A percentile compares a stretch with the other conserved stretches of the same genome.
These are phyloP conservation scores for Steinernema scapterisci DNA, from an alignment of 2,888 invertebrate species.

Conservation along the genomic window DNA sequence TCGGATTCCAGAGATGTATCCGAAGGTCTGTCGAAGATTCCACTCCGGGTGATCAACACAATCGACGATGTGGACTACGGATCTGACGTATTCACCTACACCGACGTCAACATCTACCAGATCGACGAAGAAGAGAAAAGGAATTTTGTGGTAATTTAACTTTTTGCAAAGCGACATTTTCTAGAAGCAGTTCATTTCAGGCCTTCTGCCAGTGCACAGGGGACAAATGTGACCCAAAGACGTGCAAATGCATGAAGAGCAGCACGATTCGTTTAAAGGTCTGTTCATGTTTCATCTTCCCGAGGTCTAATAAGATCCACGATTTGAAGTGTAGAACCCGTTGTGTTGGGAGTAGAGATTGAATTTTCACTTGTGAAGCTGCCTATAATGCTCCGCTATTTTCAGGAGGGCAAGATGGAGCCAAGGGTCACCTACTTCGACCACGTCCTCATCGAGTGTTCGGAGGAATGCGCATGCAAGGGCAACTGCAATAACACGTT, in stretches of 20 bases:
- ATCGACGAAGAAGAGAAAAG: not conserved
- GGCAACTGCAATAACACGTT: constrained; percentile 38
- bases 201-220: constrained; percentile 33
- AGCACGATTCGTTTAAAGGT: constrained; percentile 30
- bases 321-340: not conserved
- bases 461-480: constrained; percentile 31
- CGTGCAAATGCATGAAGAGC: constrained; percentile 30
- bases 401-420: constrained; percentile 33
- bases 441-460: constrained; percentile 36
- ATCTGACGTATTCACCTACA: not conserved
- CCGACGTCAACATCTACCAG: constrained; percentile 28
- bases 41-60: constrained; percentile 37
- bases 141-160: constrained; percentile 20
- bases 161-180: not conserved
- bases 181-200: not conserved
- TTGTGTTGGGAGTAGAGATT: too few species aligned
- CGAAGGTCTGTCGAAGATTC: not conserved
- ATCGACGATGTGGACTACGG: constrained; percentile 34
- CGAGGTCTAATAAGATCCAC: not conserved
- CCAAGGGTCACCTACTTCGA: constrained; percentile 28
- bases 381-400: not conserved
- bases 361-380: too few species aligned
- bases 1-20: not conserved
- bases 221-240: constrained; percentile 28
- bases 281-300: not conserved